Percentiles rank a stretch among this genome's conserved stretches.
phyloP scores from a whole-genome alignment of 2,113 vertebrate species.

The Raja brachyura region DNA sequence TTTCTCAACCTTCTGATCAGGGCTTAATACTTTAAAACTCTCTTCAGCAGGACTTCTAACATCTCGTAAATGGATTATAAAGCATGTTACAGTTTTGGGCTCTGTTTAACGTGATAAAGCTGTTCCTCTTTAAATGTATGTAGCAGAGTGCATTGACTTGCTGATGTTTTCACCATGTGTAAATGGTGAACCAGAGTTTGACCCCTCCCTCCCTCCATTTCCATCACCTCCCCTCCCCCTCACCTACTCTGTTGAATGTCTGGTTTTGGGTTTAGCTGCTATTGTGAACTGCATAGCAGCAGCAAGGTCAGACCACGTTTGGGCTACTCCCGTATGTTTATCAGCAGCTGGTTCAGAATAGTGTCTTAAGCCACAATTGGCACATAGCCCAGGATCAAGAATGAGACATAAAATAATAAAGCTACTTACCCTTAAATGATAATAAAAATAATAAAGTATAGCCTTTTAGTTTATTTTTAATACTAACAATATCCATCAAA shows the following conservation, averaged over 20 bases:
- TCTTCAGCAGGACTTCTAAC: background rate
- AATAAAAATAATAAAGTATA: constrained; percentile 21
- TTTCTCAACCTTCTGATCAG: background rate
- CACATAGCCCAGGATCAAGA: background rate
- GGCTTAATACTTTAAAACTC: background rate
- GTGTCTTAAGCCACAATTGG: background rate
- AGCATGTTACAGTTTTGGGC: no score
- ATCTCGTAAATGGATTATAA: background rate
- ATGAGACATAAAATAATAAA: background rate
- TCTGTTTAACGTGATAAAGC: background rate
- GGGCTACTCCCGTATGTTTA: background rate
- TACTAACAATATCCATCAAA: background rate
- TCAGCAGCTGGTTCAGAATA: background rate
- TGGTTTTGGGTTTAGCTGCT: background rate
- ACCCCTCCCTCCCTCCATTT: background rate
- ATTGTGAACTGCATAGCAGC: background rate
- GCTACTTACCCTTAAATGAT: background rate
- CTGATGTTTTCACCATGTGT: background rate
- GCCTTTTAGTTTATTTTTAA: constrained; percentile 27
- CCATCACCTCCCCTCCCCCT: no score
- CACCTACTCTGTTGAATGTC: background rate
- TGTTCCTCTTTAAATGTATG: background rate
- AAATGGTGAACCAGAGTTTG: background rate
- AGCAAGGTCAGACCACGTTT: background rate
- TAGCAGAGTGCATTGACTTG: background rate